Evolutionary conservation across 2,113 vertebrate species (phyloP).

Genomic region (Amblyornis subalaris): DNA sequence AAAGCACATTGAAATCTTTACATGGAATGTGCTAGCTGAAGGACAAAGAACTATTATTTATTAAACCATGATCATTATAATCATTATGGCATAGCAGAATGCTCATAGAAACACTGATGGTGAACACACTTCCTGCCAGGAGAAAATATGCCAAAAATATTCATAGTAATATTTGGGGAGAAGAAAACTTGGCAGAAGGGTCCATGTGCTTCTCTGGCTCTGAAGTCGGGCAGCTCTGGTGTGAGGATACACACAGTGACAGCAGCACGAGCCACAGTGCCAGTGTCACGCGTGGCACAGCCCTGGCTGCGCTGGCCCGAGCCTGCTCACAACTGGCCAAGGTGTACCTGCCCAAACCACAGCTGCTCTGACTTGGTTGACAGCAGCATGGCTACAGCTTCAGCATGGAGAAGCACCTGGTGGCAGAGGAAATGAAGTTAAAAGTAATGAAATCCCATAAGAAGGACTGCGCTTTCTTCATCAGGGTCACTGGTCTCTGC

Average conservation of each 20-base stretch:
- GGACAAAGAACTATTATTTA: neutral
- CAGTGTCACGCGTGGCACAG: rapidly evolving
- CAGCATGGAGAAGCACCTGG: rapidly evolving
- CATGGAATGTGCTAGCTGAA: neutral
- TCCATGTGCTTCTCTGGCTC: neutral
- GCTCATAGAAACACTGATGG: neutral
- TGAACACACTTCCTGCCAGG: neutral
- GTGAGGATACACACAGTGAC: neutral
- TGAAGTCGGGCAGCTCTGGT: neutral
- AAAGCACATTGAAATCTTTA: neutral
- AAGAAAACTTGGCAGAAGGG: neutral
- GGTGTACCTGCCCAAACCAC: neutral
- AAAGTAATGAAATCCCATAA: neutral
- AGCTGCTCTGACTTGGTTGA: neutral
- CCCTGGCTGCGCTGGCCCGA: rapidly evolving
- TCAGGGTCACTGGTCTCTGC: neutral
- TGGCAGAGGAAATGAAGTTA: neutral
- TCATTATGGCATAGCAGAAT: neutral
- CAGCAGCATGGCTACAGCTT: neutral
- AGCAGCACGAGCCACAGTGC: neutral
- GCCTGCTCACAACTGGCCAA: neutral
- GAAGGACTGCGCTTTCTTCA: neutral
- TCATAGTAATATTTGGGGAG: neutral
- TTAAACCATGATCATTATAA: neutral
- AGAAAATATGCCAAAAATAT: neutral